A percentile compares a stretch with the other conserved stretches of the same genome.
Conservation (phyloP, 2,797 vertebrate species). For the Clarias pachynema region DNA sequence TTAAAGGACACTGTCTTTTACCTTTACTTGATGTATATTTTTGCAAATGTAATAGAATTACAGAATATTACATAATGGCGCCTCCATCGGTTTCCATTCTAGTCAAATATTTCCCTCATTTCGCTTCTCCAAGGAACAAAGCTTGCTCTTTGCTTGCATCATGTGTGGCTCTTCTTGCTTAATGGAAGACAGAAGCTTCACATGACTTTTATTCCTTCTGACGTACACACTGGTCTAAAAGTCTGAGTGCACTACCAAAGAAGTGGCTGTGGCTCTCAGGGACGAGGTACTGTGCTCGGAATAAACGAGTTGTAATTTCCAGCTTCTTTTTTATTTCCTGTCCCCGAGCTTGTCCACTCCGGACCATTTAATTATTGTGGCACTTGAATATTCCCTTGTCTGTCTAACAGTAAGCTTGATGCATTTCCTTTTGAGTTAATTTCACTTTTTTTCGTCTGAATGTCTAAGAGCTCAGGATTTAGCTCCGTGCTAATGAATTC, state of each 20-base stretch:
- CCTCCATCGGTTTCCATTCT: not conserved
- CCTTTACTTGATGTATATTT: not conserved
- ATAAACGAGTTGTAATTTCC: constrained; percentile 32
- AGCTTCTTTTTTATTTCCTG: not conserved
- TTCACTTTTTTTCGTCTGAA: not conserved
- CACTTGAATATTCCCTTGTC: constrained; percentile 28
- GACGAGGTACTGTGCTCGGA: constrained; percentile 6
- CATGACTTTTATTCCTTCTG: constrained; percentile 18
- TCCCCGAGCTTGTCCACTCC: constrained; percentile 19
- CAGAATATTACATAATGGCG: too few relatives aligned
- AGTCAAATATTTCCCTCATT: not conserved
- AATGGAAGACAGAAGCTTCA: constrained; percentile 24
- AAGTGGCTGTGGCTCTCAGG: constrained; percentile 17
- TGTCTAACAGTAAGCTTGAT: constrained; percentile 20
- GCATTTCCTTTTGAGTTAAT: not conserved
- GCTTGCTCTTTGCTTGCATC: constrained; percentile 32
- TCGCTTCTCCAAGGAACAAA: not conserved
- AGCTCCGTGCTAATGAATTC: constrained; percentile 16
- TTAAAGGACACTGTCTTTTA: not conserved
- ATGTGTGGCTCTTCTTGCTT: constrained; percentile 28
- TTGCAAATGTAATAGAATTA: not conserved
- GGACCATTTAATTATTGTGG: constrained; percentile 30
- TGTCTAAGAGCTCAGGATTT: not conserved
- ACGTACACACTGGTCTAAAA: constrained; percentile 17
- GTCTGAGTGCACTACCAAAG: constrained; percentile 22